A percentile compares a stretch with the other conserved stretches of the same genome.
Conservation (phyloP, 2,797 vertebrate genomes). For the Schizothorax lantsangensis region DNA sequence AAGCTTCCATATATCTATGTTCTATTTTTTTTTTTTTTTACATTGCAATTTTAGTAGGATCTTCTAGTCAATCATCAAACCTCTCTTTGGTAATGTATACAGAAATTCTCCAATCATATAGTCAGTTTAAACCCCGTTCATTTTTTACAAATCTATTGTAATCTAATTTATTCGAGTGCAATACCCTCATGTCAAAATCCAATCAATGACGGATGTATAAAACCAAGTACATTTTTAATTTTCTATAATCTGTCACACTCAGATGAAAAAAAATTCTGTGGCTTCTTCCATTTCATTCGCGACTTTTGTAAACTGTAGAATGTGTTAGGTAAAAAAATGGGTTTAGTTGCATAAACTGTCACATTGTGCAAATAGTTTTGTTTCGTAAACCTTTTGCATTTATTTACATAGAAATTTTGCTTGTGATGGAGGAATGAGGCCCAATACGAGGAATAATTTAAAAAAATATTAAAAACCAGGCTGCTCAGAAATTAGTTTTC, state of each 20-base stretch:
- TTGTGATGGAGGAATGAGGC: conserved; percentile 27
- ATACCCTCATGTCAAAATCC: too few relatives aligned
- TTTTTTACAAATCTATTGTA: not conserved
- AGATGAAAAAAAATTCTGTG: not conserved
- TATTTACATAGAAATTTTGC: not conserved
- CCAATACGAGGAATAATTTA: not conserved
- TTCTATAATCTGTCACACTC: not conserved
- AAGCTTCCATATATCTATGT: not conserved
- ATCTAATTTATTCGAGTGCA: not conserved
- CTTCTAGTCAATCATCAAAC: not conserved
- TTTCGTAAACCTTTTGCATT: not conserved
- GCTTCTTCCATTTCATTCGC: not conserved
- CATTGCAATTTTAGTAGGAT: not conserved
- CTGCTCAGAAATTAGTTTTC: not conserved
- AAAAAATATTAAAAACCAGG: conserved; percentile 27
- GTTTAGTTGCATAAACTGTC: not conserved
- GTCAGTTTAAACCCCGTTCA: not conserved
- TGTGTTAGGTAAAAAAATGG: not conserved
- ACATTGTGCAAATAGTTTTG: not conserved
- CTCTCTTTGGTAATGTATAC: not conserved
- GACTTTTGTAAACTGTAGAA: not conserved
- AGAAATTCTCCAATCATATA: not conserved
- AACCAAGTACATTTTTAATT: not conserved
- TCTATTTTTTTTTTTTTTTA: not conserved
- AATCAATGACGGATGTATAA: not conserved